Percentiles rank a stretch among this genome's conserved stretches.
Conservation (phyloP, 2,888 invertebrate species). For the Epinotia brunnichana region DNA sequence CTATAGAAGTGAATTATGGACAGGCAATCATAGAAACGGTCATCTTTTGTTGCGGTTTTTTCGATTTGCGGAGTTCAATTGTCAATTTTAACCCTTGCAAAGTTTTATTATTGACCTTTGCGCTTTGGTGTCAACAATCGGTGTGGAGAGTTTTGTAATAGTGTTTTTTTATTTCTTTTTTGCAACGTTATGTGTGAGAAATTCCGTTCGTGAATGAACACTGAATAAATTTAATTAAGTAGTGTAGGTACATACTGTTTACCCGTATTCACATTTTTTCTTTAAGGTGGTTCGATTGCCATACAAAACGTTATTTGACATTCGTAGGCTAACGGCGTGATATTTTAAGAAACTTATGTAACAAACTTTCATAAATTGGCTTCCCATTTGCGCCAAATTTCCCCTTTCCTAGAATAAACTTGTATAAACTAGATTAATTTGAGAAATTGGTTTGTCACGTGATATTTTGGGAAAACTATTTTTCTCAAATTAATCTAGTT, state of each 20-base stretch:
- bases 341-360: no score
- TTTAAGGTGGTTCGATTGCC: no score
- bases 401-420: no score
- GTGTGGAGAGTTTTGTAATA: conserved; percentile 9
- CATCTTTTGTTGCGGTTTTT: conserved; percentile 60
- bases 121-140: conserved; percentile 49
- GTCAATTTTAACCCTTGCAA: conserved; percentile 66
- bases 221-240: conserved; percentile 12
- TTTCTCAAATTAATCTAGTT: no score
- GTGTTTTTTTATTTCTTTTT: neutral
- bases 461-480: no score
- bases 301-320: no score
- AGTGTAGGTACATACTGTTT: conserved; percentile 24
- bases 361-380: no score
- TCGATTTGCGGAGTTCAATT: conserved; percentile 54
- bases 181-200: conserved; percentile 27
- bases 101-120: conserved; percentile 51
- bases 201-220: neutral
- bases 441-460: no score
- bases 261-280: no score
- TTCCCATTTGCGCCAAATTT: no score
- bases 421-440: no score
- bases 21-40: conserved; percentile 75
- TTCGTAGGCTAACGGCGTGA: no score
- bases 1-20: conserved; percentile 65